Evolutionary conservation across 2,797 vertebrate species (phyloP).

Genomic region (Zenarchopterus dispar): DNA sequence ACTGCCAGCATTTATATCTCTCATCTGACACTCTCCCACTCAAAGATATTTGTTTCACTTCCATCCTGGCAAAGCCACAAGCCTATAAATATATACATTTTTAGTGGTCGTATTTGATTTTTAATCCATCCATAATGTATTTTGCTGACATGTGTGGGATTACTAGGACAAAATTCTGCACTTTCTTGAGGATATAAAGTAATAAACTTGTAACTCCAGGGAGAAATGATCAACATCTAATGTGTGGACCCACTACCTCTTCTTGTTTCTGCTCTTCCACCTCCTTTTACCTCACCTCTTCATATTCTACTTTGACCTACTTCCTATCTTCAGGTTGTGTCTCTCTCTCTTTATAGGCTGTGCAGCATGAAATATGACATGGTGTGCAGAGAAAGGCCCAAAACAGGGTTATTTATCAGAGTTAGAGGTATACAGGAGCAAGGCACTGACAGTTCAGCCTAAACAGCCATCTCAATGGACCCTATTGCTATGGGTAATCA

Average conservation of each 20-base stretch:
- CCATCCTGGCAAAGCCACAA: too few species aligned
- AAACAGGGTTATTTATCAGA: slow-evolving; percentile 73
- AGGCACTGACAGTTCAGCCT: slow-evolving; percentile 34
- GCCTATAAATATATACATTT: not conserved
- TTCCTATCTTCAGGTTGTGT: slow-evolving; percentile 16
- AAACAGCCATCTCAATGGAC: slow-evolving; percentile 44
- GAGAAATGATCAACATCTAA: slow-evolving; percentile 14
- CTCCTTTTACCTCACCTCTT: slow-evolving; percentile 11
- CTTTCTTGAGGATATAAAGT: too few species aligned
- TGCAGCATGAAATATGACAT: slow-evolving; percentile 64
- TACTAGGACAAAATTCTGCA: not conserved
- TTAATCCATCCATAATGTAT: not conserved
- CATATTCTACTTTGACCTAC: slow-evolving; percentile 17
- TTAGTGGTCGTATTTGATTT: not conserved
- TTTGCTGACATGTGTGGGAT: not conserved
- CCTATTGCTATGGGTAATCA: slow-evolving; percentile 48
- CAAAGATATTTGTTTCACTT: too few species aligned
- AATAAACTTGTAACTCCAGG: not conserved
- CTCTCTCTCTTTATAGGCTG: slow-evolving; percentile 24
- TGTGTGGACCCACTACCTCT: not conserved
- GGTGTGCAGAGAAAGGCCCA: slow-evolving; percentile 54
- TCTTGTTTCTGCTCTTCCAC: not conserved
- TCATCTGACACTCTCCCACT: too few species aligned
- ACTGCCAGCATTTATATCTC: too few species aligned
- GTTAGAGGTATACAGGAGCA: slow-evolving; percentile 49